Conservation (phyloP, 2,113 vertebrate species). For the Mesocricetus auratus region DNA sequence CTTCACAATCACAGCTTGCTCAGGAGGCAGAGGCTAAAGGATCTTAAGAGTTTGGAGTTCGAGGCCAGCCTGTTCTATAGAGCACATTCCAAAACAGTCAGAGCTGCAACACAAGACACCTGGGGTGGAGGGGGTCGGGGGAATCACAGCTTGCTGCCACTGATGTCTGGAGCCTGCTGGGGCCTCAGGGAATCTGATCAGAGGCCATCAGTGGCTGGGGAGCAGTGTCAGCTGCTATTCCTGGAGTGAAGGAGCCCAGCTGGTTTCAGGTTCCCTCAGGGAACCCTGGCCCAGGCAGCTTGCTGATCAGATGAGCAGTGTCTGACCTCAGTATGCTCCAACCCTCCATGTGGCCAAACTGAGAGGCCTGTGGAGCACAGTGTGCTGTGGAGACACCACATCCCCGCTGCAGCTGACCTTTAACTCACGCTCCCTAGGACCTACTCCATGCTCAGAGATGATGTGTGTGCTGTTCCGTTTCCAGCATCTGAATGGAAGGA, state of each 20-base stretch:
- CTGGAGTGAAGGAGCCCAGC: slow-evolving; percentile 57
- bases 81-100: neutral
- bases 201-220: neutral
- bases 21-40: neutral
- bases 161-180: slow-evolving; percentile 1
- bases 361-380: slow-evolving; percentile 14
- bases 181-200: slow-evolving; percentile 66
- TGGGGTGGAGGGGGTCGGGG: neutral
- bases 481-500: neutral
- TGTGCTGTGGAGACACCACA: neutral
- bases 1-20: slow-evolving; percentile 46
- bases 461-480: neutral
- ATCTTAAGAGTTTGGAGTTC: neutral
- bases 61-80: neutral
- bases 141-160: slow-evolving; percentile 36
- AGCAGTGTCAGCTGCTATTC: slow-evolving; percentile 72
- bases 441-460: neutral
- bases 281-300: slow-evolving; percentile 39
- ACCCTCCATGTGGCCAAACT: neutral
- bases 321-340: slow-evolving; percentile 56
- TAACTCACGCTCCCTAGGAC: neutral
- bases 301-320: neutral
- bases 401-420: neutral
- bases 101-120: neutral
- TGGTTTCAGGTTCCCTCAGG: slow-evolving; percentile 72